These are phyloP conservation scores for Corythornis madagascariensis DNA, from an alignment of 2,113 vertebrate genomes.

Conservation along the genomic window DNA sequence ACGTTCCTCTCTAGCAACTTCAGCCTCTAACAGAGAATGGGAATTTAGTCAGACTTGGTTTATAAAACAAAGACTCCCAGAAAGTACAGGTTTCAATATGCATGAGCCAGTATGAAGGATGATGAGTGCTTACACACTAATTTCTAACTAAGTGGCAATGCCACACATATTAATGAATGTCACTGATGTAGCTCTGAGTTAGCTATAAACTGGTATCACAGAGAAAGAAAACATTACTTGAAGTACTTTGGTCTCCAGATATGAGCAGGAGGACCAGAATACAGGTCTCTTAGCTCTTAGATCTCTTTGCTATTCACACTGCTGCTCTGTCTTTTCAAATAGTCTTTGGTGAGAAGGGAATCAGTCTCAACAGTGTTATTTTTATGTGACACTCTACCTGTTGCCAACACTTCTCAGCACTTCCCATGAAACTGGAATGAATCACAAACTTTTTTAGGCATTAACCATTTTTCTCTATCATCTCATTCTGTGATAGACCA, in stretches of 20 bases:
- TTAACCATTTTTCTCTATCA: neutral
- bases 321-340: neutral
- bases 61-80: neutral
- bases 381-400: neutral
- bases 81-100: neutral
- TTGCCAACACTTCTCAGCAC: neutral
- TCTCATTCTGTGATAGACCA: neutral
- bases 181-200: neutral
- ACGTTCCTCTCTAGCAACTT: neutral
- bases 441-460: neutral
- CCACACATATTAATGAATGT: neutral
- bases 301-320: neutral
- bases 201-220: neutral
- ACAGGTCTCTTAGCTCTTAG: neutral
- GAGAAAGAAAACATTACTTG: neutral
- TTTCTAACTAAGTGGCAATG: neutral
- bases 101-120: neutral
- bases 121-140: neutral
- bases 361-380: neutral
- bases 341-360: neutral
- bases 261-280: neutral
- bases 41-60: neutral
- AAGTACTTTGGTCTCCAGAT: neutral
- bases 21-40: neutral
- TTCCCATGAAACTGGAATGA: neutral